Percentiles rank a stretch among this genome's conserved stretches.
Evolutionary conservation across 2,113 vertebrate genomes (phyloP).

Genomic region (Zosterops japonicus): DNA sequence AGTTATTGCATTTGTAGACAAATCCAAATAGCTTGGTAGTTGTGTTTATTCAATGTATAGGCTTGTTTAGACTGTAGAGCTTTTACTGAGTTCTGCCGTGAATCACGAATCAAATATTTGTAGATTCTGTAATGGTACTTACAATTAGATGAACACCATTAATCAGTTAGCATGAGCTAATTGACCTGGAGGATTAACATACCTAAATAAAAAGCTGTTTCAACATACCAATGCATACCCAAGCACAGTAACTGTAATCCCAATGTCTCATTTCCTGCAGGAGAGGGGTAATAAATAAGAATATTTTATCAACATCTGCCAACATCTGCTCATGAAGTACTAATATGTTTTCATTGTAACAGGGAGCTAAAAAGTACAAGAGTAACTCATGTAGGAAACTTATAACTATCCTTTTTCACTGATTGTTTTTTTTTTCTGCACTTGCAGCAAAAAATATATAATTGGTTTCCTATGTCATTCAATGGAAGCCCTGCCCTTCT

Average conservation of each 20-base stretch:
- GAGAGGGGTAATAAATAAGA: not conserved
- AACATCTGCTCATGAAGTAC: not conserved
- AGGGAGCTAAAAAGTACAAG: not conserved
- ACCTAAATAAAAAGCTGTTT: conserved; percentile 29
- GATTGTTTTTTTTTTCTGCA: not conserved
- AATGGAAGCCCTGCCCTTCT: not conserved
- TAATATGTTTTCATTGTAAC: not conserved
- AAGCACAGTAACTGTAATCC: not conserved
- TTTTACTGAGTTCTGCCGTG: conserved; percentile 32
- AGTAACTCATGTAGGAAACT: not conserved
- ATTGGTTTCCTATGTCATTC: not conserved
- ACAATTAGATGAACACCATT: conserved; percentile 10
- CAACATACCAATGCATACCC: not conserved
- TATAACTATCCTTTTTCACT: not conserved
- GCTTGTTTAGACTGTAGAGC: conserved; percentile 29
- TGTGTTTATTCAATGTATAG: conserved; percentile 43
- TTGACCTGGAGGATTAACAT: conserved; percentile 8
- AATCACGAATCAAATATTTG: conserved; percentile 47
- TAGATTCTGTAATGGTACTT: not conserved
- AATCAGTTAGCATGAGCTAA: conserved; percentile 5
- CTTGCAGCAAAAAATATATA: not conserved
- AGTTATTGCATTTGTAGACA: conserved; percentile 23
- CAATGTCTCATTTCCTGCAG: not conserved
- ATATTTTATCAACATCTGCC: conserved; percentile 5
- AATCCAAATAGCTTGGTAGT: conserved; percentile 32